A percentile compares a stretch with the other conserved stretches of the same genome.
Conservation (phyloP, 2,888 invertebrate species). For the Phragmatobia fuliginosa region DNA sequence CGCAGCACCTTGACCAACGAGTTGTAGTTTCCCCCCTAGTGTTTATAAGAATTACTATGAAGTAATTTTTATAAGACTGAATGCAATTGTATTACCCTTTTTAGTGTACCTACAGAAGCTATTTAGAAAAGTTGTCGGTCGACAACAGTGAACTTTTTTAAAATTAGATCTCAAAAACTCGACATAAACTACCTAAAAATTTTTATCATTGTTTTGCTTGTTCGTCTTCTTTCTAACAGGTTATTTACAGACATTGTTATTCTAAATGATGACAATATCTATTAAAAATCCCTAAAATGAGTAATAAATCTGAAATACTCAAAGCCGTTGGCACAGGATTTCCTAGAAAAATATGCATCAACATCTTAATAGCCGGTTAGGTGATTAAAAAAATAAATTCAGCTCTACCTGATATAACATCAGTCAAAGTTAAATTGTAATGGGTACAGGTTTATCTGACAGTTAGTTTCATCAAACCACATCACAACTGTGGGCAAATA, state of each 20-base stretch:
- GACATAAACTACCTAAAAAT: not conserved
- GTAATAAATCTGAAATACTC: not conserved
- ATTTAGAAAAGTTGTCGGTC: too few relatives aligned
- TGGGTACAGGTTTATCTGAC: not conserved
- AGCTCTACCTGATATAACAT: not conserved
- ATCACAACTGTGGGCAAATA: not conserved
- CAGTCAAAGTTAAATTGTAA: not conserved
- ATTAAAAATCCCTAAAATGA: not conserved
- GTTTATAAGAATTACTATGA: too few relatives aligned
- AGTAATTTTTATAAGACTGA: not conserved
- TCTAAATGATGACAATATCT: not conserved
- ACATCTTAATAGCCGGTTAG: not conserved
- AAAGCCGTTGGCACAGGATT: not conserved
- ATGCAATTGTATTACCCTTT: not conserved
- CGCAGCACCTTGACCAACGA: slow-evolving; percentile 4
- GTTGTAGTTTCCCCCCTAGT: slow-evolving; percentile 7
- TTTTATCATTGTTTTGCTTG: not conserved
- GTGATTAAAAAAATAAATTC: not conserved
- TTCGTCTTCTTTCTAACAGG: not conserved
- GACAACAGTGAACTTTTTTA: not conserved
- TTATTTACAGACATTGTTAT: not conserved
- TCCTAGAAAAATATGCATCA: not conserved
- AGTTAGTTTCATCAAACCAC: not conserved
- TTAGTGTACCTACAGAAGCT: not conserved
- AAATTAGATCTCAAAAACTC: not conserved